A percentile compares a stretch with the other conserved stretches of the same genome.
Conservation (phyloP, 2,113 vertebrate species). For the Tapirus terrestris region DNA sequence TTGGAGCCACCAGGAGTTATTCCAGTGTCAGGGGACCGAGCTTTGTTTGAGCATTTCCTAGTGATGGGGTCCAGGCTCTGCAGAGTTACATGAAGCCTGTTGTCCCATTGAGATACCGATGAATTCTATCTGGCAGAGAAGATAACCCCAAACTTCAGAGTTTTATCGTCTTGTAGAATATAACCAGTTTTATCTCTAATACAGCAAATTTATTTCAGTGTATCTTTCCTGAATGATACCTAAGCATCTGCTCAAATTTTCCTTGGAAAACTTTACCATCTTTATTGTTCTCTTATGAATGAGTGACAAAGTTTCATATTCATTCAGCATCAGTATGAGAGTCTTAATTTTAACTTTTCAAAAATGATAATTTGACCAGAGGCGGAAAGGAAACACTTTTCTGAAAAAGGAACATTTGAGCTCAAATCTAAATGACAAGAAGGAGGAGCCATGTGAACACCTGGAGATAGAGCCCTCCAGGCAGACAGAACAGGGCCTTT, state of each 20-base stretch:
- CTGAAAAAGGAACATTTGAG: not conserved
- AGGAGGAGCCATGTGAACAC: not conserved
- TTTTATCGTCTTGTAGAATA: not conserved
- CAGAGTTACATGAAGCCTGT: not conserved
- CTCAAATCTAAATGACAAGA: conserved; percentile 1
- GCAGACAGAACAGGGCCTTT: not conserved
- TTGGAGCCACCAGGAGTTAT: not conserved
- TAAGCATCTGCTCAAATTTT: not conserved
- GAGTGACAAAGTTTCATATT: not conserved
- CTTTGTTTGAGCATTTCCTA: not conserved
- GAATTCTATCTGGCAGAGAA: not conserved
- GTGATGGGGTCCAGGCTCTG: not conserved
- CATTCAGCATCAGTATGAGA: not conserved
- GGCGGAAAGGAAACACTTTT: not conserved
- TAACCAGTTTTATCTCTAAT: not conserved
- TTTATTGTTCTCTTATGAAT: not conserved
- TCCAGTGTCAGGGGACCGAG: not conserved
- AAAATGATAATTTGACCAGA: not conserved
- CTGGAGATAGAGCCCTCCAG: not conserved
- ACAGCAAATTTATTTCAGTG: not conserved
- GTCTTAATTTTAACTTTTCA: not conserved
- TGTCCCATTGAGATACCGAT: not conserved
- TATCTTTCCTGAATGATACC: not conserved
- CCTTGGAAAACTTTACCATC: not conserved
- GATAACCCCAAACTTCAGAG: not conserved